Percentiles rank a stretch among this genome's conserved stretches.
phyloP scores from a whole-genome alignment of 30 jellyfish, hydroid and myxozoan species.

The Hydractinia echinata region DNA sequence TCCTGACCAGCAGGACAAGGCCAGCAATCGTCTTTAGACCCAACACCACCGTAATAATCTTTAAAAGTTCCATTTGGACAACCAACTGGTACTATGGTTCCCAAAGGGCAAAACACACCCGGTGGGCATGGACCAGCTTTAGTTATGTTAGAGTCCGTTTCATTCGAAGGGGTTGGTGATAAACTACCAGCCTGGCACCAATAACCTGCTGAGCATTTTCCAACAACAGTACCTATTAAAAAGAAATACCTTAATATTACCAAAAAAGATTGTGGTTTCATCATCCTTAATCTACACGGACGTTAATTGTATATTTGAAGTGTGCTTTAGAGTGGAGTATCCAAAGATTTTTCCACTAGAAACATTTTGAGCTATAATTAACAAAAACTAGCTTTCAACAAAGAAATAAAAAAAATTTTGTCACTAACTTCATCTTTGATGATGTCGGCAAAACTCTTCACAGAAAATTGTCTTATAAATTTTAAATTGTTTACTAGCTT shows the following conservation, averaged over 20 bases:
- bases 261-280: no score
- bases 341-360: no score
- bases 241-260: neutral
- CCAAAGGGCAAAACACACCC: conserved; percentile 76
- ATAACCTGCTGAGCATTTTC: conserved; percentile 73
- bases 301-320: no score
- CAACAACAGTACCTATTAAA: conserved; percentile 51
- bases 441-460: no score
- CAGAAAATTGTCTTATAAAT: no score
- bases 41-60: conserved; percentile 68
- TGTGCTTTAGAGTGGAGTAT: no score
- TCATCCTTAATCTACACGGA: no score
- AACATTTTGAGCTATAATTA: no score
- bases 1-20: conserved; percentile 98
- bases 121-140: conserved; percentile 94
- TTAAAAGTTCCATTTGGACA: conserved; percentile 73
- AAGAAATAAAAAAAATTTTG: no score
- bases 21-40: conserved; percentile 57
- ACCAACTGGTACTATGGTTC: conserved; percentile 52
- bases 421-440: no score
- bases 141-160: conserved; percentile 10
- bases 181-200: conserved; percentile 96
- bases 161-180: conserved; percentile 80
- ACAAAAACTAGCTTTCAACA: no score
- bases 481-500: no score